Conservation (phyloP, 1,140 invertebrate genomes). For the Luehdorfia chinensis region DNA sequence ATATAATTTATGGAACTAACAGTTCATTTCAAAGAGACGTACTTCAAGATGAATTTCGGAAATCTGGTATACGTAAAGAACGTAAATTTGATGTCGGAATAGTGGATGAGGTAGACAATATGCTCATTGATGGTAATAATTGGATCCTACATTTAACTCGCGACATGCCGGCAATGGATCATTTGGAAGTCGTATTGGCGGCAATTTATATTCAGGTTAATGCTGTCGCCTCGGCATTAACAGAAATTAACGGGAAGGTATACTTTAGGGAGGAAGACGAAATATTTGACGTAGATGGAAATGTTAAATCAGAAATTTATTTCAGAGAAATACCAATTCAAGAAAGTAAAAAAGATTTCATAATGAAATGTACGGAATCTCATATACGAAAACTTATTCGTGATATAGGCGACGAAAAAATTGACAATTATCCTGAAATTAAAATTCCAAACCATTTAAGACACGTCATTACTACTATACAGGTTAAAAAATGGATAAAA, state of each 20-base stretch:
- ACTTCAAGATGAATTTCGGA: background rate
- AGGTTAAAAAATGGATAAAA: background rate
- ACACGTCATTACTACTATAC: background rate
- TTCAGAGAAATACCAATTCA: slow-evolving; percentile 3
- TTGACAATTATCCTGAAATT: background rate
- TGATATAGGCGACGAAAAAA: background rate
- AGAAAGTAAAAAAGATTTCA: slow-evolving; percentile 5
- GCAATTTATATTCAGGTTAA: slow-evolving; percentile 9
- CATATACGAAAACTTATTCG: slow-evolving; percentile 6
- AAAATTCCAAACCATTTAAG: slow-evolving; percentile 6
- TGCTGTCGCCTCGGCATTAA: background rate
- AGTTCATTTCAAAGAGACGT: slow-evolving; percentile 10
- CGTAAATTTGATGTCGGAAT: slow-evolving; percentile 1
- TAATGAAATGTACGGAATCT: background rate
- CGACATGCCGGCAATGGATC: slow-evolving; percentile 5
- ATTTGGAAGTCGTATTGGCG: slow-evolving; percentile 2
- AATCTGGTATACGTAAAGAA: background rate
- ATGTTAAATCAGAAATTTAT: slow-evolving; percentile 1
- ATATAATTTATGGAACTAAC: slow-evolving; percentile 7
- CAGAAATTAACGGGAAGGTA: slow-evolving; percentile 1
- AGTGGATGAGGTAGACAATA: slow-evolving; percentile 8
- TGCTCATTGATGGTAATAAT: slow-evolving; percentile 8
- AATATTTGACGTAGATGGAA: background rate
- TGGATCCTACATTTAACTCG: background rate
- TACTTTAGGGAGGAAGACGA: slow-evolving; percentile 5